Base-by-base conservation (phyloP, 2,888 invertebrate genomes). In the Mesorhabditis sp. region DNA sequence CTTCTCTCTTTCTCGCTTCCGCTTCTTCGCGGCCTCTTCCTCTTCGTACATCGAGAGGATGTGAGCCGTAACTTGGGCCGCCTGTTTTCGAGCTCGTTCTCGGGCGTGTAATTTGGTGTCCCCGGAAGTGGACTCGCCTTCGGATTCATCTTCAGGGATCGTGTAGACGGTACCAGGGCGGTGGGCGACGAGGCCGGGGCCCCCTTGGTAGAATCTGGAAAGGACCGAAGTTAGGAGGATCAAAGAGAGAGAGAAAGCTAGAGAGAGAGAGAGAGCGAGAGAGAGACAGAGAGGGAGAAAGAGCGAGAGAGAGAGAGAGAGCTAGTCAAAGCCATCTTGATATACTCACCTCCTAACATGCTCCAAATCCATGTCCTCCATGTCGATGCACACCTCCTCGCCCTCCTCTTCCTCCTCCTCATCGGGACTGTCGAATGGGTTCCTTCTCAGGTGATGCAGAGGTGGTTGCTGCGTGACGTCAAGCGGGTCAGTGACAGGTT, bases 131-230 rank as follows among this genome's bases (percentile, higher is more conserved):
- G 58, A 50, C 44, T 75, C 79, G 61, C 79, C 82, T 70, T 83
- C 82, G 15, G 79, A 79, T 58, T 85, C 85, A 67, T 85, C 84
- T 72, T 86, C 85, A 5, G 83, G 82, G 15, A 86, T 85, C 6
- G 85, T 85, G 71, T 85, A 85, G n/a, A 86, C 85, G 5, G 85
- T 82, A 15, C 85, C 83, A 0, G 85, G 83, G 15, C 84, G 75
- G 69, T 82, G 81, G 61, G 70, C 71, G 43, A 72, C 69, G 13
- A 74, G 75, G 15, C 64, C 71, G 5, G 72, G 72, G 4, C 68
- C 58, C 10, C 58, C 65, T 42, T 74, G 70, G 63, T 78, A 77
- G 67, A 75, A 69, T 41, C 28, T 28, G 28, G 28, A 28, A 28
- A 28, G 28, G 28, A 28, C 2, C 28, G 28, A 2, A 28, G 28